These are phyloP conservation scores for Odontocolon sp. DNA, from an alignment of 2,888 invertebrate species.

Conservation along the genomic window DNA sequence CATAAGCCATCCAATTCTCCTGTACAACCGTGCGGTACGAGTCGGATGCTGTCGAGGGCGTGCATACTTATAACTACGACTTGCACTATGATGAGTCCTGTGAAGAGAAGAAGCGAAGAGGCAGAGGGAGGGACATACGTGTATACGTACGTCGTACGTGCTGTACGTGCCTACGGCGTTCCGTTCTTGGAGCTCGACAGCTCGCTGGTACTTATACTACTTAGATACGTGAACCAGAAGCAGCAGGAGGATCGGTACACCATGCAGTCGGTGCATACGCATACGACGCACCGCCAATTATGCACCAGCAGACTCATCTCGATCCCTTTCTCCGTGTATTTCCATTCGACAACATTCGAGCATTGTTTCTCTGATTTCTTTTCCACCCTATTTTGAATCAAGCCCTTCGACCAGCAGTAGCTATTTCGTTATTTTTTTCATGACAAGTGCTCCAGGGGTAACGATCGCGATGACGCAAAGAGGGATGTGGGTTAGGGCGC, in stretches of 20 bases:
- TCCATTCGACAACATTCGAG: conserved; percentile 27
- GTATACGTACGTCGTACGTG: conserved; percentile 51
- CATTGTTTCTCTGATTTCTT: conserved; percentile 54
- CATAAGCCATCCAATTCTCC: conserved; percentile 24
- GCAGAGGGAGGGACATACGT: conserved; percentile 42
- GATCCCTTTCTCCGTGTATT: conserved; percentile 27
- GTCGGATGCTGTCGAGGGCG: neutral
- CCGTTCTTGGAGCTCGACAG: conserved; percentile 36
- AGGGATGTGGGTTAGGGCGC: conserved; percentile 4
- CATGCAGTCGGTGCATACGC: neutral
- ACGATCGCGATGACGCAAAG: conserved; percentile 37
- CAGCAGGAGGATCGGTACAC: neutral
- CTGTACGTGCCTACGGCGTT: conserved; percentile 50
- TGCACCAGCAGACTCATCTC: conserved; percentile 28
- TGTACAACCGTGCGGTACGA: conserved; percentile 15
- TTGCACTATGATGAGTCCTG: conserved; percentile 29
- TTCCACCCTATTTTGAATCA: conserved; percentile 3
- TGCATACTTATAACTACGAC: neutral
- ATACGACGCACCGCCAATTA: conserved; percentile 45
- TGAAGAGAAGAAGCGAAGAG: too few species aligned
- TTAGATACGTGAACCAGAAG: conserved; percentile 24
- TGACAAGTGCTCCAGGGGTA: conserved; percentile 37
- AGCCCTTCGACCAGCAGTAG: neutral
- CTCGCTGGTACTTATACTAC: conserved; percentile 41
- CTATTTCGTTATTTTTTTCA: conserved; percentile 50